Evolutionary conservation across 2,888 invertebrate species (phyloP).

Genomic region (Temnothorax rugatulus): DNA sequence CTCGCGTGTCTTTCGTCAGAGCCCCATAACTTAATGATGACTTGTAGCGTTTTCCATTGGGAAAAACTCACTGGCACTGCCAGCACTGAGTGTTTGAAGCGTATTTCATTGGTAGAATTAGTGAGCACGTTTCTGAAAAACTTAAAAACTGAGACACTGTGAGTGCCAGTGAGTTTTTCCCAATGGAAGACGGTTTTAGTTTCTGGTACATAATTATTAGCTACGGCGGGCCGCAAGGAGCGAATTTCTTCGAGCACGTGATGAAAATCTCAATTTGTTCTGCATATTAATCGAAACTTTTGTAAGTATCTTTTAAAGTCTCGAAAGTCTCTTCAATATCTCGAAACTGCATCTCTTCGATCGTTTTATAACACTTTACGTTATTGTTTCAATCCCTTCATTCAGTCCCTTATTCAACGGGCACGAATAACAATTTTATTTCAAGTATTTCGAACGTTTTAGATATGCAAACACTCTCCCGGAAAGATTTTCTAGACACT

Average conservation of each 20-base stretch:
- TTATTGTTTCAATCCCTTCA: neutral
- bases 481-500: conserved; percentile 7
- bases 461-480: neutral
- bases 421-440: conserved; percentile 6
- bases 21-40: conserved; percentile 48
- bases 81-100: too few species aligned
- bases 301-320: neutral
- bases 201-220: conserved; percentile 36
- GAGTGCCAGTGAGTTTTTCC: too few species aligned
- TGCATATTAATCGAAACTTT: neutral
- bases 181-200: neutral
- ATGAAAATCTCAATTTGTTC: neutral
- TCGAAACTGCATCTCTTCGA: too few species aligned
- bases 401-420: neutral
- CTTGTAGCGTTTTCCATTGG: neutral
- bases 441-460: neutral
- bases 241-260: neutral
- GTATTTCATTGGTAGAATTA: too few species aligned
- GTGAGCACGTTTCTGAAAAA: too few species aligned
- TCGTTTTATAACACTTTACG: neutral
- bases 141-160: too few species aligned
- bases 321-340: neutral
- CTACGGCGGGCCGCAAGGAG: neutral
- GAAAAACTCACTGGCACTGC: too few species aligned
- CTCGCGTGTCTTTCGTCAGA: conserved; percentile 42